phyloP scores from a whole-genome alignment of 37 sponge, comb jelly and placozoan species.

The Crambe crambe region DNA sequence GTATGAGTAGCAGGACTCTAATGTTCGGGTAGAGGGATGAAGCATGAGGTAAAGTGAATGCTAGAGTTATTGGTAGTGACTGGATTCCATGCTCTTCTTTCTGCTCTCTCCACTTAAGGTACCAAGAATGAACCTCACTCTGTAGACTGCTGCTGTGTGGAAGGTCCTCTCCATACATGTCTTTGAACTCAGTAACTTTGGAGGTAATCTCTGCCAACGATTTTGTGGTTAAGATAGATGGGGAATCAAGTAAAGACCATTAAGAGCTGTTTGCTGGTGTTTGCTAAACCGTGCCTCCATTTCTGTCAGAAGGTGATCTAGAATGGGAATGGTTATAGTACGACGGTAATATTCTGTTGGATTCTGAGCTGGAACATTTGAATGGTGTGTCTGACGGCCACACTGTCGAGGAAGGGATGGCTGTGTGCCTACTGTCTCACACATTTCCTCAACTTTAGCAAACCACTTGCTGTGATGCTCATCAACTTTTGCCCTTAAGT shows the following conservation, averaged over 20 bases:
- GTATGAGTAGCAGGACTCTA: neutral
- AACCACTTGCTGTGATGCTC: constrained; percentile 43
- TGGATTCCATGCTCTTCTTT: constrained; percentile 1
- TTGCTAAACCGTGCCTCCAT: neutral
- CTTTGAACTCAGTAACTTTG: neutral
- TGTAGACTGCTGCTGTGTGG: neutral
- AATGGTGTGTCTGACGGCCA: constrained; percentile 38
- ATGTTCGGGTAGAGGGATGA: constrained; percentile 12
- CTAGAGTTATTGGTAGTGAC: constrained; percentile 8
- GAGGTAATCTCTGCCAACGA: too few species aligned
- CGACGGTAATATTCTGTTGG: constrained; percentile 36
- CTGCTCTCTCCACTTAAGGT: constrained; percentile 22
- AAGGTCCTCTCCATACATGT: constrained; percentile 4
- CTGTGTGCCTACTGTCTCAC: constrained; percentile 25
- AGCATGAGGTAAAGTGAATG: neutral
- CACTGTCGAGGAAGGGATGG: constrained; percentile 34
- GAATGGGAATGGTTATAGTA: constrained; percentile 32
- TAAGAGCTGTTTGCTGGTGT: constrained; percentile 36
- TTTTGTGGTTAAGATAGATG: too few species aligned
- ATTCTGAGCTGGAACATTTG: constrained; percentile 31
- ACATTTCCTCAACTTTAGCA: constrained; percentile 38
- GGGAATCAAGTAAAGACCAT: too few species aligned
- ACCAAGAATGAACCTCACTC: constrained; percentile 30
- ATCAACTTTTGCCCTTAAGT: constrained; percentile 29
- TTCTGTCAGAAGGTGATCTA: constrained; percentile 26